Conservation (phyloP, 2,888 invertebrate genomes). For the Catonia carolina region DNA sequence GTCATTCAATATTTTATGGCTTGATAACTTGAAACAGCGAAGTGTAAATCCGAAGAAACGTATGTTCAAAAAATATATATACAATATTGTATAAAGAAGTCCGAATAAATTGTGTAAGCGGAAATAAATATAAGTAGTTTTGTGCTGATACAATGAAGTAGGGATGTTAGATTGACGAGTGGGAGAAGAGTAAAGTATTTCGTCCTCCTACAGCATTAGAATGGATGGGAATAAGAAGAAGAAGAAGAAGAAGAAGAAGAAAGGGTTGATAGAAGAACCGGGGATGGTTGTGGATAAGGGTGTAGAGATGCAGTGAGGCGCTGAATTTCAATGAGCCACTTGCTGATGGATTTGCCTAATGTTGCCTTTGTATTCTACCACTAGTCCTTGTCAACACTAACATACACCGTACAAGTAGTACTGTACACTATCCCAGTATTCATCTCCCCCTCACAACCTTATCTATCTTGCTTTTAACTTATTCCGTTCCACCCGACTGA, state of each 20-base stretch:
- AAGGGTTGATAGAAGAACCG: no score
- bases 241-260: no score
- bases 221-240: no score
- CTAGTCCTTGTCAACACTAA: constrained; percentile 1
- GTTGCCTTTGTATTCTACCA: constrained; percentile 10
- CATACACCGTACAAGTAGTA: not conserved
- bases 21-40: no score
- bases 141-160: not conserved
- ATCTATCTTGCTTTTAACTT: not conserved
- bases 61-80: no score
- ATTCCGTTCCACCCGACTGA: not conserved
- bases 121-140: constrained; percentile 7
- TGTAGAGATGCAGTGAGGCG: not conserved
- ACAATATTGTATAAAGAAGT: no score
- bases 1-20: no score
- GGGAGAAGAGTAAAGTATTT: no score
- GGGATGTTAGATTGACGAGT: no score
- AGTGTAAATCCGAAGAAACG: no score
- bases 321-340: constrained; percentile 12
- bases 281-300: not conserved
- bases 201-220: no score
- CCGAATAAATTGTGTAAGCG: not conserved
- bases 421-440: not conserved
- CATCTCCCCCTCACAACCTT: not conserved
- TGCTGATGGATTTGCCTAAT: constrained; percentile 9